Conservation (phyloP, 2,797 vertebrate genomes). For the Pyrocephalus nanus region DNA sequence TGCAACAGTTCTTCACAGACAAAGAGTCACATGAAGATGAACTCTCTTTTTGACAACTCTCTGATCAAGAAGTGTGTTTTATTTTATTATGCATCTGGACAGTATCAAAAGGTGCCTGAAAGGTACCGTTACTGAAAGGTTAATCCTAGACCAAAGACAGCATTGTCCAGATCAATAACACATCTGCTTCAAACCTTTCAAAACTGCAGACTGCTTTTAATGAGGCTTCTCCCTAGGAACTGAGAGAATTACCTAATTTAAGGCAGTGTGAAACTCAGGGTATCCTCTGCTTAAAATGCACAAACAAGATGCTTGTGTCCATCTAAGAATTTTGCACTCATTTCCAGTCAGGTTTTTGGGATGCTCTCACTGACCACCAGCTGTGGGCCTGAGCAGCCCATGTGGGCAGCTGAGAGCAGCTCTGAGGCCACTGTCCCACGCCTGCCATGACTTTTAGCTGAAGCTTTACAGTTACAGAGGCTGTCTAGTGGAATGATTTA, state of each 20-base stretch:
- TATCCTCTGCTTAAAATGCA: background rate
- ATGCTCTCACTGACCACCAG: background rate
- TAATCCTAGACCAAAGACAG: background rate
- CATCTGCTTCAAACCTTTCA: background rate
- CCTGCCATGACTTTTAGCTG: fast-evolving
- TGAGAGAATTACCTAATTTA: background rate
- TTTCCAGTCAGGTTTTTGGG: background rate
- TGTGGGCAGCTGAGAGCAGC: background rate
- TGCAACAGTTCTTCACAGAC: background rate
- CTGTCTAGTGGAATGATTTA: background rate
- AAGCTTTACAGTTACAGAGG: background rate
- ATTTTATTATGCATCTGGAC: background rate
- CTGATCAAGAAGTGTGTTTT: background rate
- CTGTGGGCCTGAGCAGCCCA: background rate
- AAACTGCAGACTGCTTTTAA: background rate
- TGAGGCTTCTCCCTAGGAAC: background rate
- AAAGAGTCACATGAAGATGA: fast-evolving
- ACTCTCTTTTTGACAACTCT: background rate
- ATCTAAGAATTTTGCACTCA: background rate
- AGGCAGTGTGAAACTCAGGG: background rate
- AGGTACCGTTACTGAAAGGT: background rate
- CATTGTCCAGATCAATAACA: background rate
- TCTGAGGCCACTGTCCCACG: background rate
- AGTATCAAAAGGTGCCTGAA: background rate
- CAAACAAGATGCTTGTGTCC: background rate